A percentile compares a stretch with the other conserved stretches of the same genome.
These are phyloP conservation scores for Spicauda simplicius DNA, from an alignment of 2,888 invertebrate species.

Conservation along the genomic window DNA sequence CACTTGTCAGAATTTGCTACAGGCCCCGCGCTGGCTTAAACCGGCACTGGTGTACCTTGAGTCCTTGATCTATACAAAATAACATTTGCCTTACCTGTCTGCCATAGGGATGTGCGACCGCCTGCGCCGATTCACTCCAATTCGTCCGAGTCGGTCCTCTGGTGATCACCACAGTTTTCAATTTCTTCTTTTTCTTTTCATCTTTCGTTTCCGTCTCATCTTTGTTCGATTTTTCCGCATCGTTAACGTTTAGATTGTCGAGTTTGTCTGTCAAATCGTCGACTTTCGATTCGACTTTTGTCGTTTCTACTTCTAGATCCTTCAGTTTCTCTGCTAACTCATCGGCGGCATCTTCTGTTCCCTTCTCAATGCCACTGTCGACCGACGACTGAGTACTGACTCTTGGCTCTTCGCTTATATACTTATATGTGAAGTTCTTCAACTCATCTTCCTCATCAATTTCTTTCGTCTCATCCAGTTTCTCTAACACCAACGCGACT, in stretches of 20 bases:
- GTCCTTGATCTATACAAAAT: too few relatives aligned
- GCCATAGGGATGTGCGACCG: background rate
- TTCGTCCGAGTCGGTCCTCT: conserved; percentile 48
- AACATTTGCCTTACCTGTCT: background rate
- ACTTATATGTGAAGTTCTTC: conserved; percentile 58
- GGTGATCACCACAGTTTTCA: conserved; percentile 50
- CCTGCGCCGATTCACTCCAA: background rate
- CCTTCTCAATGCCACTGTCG: conserved; percentile 70
- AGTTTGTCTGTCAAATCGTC: background rate
- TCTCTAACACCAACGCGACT: conserved; percentile 52
- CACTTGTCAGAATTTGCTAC: too few relatives aligned
- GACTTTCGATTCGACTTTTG: background rate
- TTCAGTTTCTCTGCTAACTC: conserved; percentile 41
- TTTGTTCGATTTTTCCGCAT: background rate
- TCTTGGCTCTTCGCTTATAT: conserved; percentile 56
- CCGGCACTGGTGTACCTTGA: too few relatives aligned
- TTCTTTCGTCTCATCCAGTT: conserved; percentile 47
- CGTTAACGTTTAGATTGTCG: too few relatives aligned
- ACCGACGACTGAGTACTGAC: conserved; percentile 65
- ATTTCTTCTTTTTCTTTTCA: conserved; percentile 53
- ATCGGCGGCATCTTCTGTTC: conserved; percentile 40
- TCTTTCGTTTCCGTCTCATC: conserved; percentile 42
- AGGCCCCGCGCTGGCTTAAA: too few relatives aligned
- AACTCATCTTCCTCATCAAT: conserved; percentile 56
- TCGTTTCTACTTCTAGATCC: conserved; percentile 44